These are phyloP conservation scores for Dromius quadrimaculatus DNA, from an alignment of 2,888 invertebrate genomes.

Conservation along the genomic window DNA sequence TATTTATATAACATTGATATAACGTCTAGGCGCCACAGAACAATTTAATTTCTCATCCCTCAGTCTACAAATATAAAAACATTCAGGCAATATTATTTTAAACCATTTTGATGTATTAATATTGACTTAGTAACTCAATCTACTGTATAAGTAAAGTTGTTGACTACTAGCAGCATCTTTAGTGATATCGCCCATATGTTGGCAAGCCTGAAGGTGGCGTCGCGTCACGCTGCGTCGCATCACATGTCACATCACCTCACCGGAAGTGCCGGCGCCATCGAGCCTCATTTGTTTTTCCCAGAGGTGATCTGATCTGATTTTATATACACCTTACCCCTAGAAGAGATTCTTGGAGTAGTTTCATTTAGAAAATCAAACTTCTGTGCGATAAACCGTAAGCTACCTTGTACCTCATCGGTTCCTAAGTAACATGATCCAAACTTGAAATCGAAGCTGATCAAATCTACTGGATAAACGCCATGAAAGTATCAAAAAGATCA, in stretches of 20 bases:
- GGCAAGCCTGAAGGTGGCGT: constrained; percentile 58
- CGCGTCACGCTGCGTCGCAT: constrained; percentile 8
- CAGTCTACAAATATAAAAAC: constrained; percentile 4
- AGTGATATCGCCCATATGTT: constrained; percentile 63
- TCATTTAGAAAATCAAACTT: too few relatives aligned
- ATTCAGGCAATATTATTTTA: constrained; percentile 18
- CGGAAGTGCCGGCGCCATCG: constrained; percentile 65
- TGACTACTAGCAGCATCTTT: constrained; percentile 3
- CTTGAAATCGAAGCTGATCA: constrained; percentile 42
- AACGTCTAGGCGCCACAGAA: neutral
- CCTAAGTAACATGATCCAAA: constrained; percentile 7
- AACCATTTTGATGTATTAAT: constrained; percentile 4
- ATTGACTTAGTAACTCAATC: constrained; percentile 35
- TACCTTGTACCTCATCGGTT: constrained; percentile 1
- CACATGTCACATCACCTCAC: constrained; percentile 50
- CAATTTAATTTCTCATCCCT: constrained; percentile 18
- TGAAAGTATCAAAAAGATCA: constrained; percentile 1
- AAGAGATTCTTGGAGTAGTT: neutral
- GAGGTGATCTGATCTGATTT: constrained; percentile 57
- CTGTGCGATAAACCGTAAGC: constrained; percentile 25
- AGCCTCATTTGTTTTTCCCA: constrained; percentile 64
- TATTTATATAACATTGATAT: neutral
- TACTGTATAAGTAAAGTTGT: neutral
- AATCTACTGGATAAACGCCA: constrained; percentile 49
- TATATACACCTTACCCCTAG: constrained; percentile 54